phyloP scores from a whole-genome alignment of 2,797 vertebrate species.

The Telmatherina bonti region DNA sequence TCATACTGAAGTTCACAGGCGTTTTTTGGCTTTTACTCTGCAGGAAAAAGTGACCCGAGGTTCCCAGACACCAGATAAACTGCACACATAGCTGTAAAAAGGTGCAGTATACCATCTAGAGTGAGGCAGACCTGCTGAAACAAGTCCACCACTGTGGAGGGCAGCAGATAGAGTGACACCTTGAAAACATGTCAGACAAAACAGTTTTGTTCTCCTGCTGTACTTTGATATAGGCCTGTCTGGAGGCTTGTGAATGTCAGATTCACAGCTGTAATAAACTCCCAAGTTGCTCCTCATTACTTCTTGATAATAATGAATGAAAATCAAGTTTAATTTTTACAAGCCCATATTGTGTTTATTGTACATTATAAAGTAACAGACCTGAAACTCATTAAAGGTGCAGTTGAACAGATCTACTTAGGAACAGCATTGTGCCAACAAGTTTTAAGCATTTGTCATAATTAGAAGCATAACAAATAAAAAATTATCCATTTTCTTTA shows the following conservation, averaged over 20 bases:
- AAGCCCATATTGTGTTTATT: neutral
- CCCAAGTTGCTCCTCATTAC: slow-evolving; percentile 47
- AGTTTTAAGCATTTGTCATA: neutral
- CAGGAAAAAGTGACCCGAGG: slow-evolving; percentile 18
- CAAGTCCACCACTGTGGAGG: slow-evolving; percentile 78
- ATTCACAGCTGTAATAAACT: slow-evolving; percentile 68
- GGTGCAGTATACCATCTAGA: slow-evolving; percentile 58
- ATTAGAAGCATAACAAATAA: neutral
- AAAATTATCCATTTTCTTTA: no score
- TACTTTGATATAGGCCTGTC: slow-evolving; percentile 70
- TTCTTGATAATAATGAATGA: slow-evolving; percentile 38
- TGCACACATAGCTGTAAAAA: slow-evolving; percentile 50
- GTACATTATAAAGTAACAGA: no score
- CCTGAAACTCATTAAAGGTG: neutral
- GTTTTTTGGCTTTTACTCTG: slow-evolving; percentile 35
- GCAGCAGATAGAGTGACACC: slow-evolving; percentile 78
- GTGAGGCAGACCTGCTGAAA: slow-evolving; percentile 67
- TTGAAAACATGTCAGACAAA: slow-evolving; percentile 73
- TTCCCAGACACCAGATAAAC: slow-evolving; percentile 64
- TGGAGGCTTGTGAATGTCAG: slow-evolving; percentile 62
- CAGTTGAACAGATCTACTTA: neutral
- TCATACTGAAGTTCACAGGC: slow-evolving; percentile 36
- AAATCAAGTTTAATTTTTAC: neutral
- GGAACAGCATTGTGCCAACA: neutral
- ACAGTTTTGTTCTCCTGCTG: slow-evolving; percentile 75